Evolutionary conservation across 2,113 vertebrate species (phyloP).

Genomic region (Panthera leo): DNA sequence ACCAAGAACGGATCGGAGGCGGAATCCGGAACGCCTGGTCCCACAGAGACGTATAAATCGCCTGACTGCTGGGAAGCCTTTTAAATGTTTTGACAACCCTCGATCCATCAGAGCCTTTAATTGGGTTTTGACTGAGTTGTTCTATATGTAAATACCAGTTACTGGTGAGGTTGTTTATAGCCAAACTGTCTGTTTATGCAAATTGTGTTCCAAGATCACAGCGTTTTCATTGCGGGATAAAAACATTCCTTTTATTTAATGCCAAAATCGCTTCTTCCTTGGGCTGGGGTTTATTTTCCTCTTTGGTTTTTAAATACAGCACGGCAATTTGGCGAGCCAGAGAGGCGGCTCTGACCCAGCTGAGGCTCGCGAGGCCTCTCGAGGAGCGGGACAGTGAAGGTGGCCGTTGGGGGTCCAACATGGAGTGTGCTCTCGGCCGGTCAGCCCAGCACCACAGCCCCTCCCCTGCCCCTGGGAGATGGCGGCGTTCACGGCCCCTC

Average conservation of each 20-base stretch:
- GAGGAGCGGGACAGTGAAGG: fast-evolving
- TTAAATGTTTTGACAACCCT: conserved; percentile 84
- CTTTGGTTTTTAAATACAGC: conserved; percentile 51
- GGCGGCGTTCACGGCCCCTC: fast-evolving
- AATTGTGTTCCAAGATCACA: conserved; percentile 84
- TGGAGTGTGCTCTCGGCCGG: fast-evolving
- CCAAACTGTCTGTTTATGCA: conserved; percentile 89
- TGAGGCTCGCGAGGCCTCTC: not conserved
- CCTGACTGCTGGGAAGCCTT: conserved; percentile 76
- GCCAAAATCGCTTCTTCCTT: conserved; percentile 74
- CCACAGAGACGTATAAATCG: conserved; percentile 79
- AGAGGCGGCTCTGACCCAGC: not conserved
- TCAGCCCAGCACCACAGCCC: not conserved
- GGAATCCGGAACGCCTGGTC: conserved; percentile 58
- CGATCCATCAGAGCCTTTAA: conserved; percentile 86
- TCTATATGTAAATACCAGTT: conserved; percentile 88
- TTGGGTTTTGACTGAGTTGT: conserved; percentile 87
- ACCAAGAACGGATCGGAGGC: not conserved
- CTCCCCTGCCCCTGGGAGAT: not conserved
- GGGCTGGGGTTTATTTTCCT: conserved; percentile 72
- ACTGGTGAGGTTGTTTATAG: conserved; percentile 87
- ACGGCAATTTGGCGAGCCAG: not conserved
- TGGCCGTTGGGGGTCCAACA: not conserved
- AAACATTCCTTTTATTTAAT: conserved; percentile 84
- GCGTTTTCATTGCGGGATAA: conserved; percentile 81